Evolutionary conservation across 2,797 vertebrate species (phyloP), one percentile per base, ranked within the genome.

Genomic region (Gobio occitaniae): DNA sequence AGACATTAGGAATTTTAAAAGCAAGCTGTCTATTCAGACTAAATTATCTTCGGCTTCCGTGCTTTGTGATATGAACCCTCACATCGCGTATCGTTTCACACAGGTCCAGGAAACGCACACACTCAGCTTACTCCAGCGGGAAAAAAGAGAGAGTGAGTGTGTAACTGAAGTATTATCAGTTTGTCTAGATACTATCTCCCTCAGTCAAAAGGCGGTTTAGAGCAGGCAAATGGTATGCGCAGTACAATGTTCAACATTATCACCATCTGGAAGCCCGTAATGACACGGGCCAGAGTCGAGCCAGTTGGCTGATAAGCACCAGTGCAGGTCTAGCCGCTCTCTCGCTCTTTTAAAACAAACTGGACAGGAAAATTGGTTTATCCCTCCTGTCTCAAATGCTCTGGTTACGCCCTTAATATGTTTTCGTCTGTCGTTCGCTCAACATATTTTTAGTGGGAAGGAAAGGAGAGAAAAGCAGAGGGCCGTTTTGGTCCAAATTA

Each of bases 351-450:
- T 79, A 92, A 94, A 94, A 94, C 93, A 94, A 92, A 91, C 88
- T 90, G 84, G 92, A 93, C 90, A 89, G 90, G 92, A 92, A 93
- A 94, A 94, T 93, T 93, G 94, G 90, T 94, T 95, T 94, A 94
- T 93, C 93, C 92, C 91, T 92, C 92, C 85, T 85, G 86, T 88
- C 89, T 90, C 82, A 75, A 90, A 91, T 63, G 85, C 89, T 92
- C 92, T 86, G 70, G 89, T 86, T 90, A 86, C 90, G 81, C 89
- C 87, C 88, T 86, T 92, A 93, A 94, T 91, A 90, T 88, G 82
- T 47, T 85, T 86, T 76, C 68, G 32, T 70, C 66, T 84, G 74
- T 48, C 71, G 41, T 63, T 66, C 38, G 13, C 63, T 69, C 38
- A 8, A 52, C 77, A 54, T 79, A 65, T 66, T 79, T 85, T 80